Evolutionary conservation across 2,797 vertebrate genomes (phyloP).

Genomic region (Peromyscus melanophrys): DNA sequence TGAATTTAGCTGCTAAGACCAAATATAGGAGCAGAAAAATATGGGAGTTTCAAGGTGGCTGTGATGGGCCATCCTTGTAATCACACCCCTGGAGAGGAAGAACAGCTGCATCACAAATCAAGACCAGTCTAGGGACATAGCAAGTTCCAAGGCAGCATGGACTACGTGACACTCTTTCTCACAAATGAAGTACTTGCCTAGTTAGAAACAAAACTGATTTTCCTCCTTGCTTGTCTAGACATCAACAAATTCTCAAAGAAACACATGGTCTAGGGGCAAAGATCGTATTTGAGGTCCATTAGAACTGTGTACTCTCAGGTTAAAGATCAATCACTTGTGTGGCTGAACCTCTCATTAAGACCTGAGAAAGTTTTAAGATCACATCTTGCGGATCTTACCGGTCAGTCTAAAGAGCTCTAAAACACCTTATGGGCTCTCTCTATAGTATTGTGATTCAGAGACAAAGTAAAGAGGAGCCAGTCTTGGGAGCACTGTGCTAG

Average conservation of each 20-base stretch:
- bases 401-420: background rate
- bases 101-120: background rate
- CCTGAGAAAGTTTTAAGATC: background rate
- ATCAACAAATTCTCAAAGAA: constrained; percentile 52
- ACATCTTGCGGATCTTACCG: background rate
- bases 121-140: background rate
- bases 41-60: background rate
- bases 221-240: constrained; percentile 1
- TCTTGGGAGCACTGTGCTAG: background rate
- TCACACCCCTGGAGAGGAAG: background rate
- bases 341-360: background rate
- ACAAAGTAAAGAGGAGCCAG: background rate
- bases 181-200: background rate
- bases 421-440: background rate
- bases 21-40: constrained; percentile 43
- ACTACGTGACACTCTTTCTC: background rate
- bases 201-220: constrained; percentile 1
- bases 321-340: constrained; percentile 18
- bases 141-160: background rate
- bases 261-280: constrained; percentile 31
- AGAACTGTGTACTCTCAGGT: background rate
- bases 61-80: background rate
- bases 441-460: background rate
- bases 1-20: background rate
- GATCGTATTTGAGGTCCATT: constrained; percentile 5